phyloP scores from a whole-genome alignment of 2,113 vertebrate species.

The Mesoclemmys tuberculata region DNA sequence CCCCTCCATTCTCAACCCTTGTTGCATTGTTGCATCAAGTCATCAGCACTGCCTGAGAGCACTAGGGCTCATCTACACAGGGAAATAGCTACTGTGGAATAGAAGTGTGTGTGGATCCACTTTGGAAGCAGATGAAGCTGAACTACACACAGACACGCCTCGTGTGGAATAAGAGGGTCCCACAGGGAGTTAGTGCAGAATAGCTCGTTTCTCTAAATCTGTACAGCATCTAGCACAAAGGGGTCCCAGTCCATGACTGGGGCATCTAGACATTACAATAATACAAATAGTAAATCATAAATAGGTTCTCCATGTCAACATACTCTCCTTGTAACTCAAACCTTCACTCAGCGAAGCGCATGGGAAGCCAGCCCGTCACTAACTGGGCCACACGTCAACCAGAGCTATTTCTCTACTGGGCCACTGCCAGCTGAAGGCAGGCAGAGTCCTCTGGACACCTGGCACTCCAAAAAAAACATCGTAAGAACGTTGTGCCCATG shows the following conservation, averaged over 20 bases:
- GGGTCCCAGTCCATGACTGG: not conserved
- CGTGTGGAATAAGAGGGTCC: not conserved
- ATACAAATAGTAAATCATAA: not conserved
- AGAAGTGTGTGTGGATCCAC: not conserved
- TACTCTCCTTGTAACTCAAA: not conserved
- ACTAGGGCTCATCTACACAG: not conserved
- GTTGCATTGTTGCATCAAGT: not conserved
- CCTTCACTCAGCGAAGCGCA: not conserved
- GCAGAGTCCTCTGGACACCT: not conserved
- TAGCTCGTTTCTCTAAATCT: not conserved
- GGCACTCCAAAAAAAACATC: not conserved
- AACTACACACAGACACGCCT: not conserved
- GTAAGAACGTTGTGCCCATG: rapidly evolving
- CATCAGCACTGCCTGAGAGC: not conserved
- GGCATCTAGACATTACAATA: not conserved
- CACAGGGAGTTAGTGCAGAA: not conserved
- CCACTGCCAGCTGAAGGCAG: not conserved
- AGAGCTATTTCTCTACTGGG: too few species aligned
- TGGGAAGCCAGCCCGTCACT: too few species aligned
- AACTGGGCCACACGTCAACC: too few species aligned
- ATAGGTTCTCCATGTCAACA: not conserved
- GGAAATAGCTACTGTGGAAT: not conserved
- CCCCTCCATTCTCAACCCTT: not conserved
- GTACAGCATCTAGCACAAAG: not conserved
- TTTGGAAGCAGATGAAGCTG: not conserved